Evolutionary conservation across 2,888 invertebrate genomes (phyloP).

Genomic region (Diplazon laetatorius): DNA sequence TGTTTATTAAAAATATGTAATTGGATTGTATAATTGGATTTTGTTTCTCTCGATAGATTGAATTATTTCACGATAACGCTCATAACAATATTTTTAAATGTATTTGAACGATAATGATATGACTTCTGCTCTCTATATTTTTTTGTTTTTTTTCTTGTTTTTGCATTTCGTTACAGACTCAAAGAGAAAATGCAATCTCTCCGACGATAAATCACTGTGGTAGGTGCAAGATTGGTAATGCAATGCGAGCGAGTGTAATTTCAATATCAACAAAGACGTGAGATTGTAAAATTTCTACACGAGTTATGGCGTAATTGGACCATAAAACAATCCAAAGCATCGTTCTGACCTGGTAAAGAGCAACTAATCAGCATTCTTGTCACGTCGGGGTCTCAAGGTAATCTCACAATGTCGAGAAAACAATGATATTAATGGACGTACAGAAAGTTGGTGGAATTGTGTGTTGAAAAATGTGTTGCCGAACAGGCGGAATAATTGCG

Average conservation of each 20-base stretch:
- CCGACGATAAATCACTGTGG: background rate
- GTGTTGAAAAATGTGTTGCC: slow-evolving; percentile 51
- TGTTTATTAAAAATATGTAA: too few species aligned
- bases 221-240: too few species aligned
- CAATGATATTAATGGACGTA: background rate
- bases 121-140: too few species aligned
- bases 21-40: too few species aligned
- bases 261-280: background rate
- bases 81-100: too few species aligned
- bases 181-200: background rate
- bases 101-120: too few species aligned
- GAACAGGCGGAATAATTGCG: slow-evolving; percentile 20
- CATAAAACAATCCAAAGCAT: background rate
- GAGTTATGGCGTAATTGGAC: background rate
- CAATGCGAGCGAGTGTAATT: background rate
- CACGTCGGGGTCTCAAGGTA: slow-evolving; percentile 7
- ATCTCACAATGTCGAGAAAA: background rate
- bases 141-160: too few species aligned
- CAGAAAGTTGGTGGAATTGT: slow-evolving; percentile 19
- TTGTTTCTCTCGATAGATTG: too few species aligned
- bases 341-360: slow-evolving; percentile 8
- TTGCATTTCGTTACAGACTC: background rate
- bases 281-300: background rate
- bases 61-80: too few species aligned
- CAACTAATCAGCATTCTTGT: slow-evolving; percentile 1